Evolutionary conservation across 2,797 vertebrate species (phyloP).

Genomic region (Poeciliopsis infans): DNA sequence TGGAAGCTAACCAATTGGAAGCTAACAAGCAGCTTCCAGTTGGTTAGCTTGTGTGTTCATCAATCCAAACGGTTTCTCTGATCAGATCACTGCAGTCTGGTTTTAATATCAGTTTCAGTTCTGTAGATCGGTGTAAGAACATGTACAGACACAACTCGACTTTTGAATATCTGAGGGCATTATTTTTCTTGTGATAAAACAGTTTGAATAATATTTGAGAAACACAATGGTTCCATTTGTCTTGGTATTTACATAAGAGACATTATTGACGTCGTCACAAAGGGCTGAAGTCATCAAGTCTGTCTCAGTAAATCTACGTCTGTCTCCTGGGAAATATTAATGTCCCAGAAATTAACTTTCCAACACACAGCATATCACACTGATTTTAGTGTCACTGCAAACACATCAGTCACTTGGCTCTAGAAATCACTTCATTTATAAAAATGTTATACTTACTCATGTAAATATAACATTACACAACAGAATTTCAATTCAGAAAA

Average conservation of each 20-base stretch:
- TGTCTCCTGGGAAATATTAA: not conserved
- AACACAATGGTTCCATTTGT: not conserved
- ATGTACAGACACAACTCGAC: no score
- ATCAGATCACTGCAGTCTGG: no score
- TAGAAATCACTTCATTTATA: not conserved
- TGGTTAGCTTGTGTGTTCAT: no score
- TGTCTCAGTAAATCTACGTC: not conserved
- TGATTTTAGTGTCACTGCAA: not conserved
- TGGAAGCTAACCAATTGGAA: not conserved
- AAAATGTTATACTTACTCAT: not conserved
- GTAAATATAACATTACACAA: not conserved
- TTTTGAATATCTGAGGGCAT: no score
- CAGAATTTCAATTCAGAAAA: not conserved
- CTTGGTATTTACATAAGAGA: not conserved
- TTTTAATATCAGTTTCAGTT: no score
- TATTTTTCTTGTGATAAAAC: no score
- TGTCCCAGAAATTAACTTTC: not conserved
- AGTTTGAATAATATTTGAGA: not conserved
- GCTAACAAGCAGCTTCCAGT: not conserved
- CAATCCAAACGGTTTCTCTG: no score
- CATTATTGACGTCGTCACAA: not conserved
- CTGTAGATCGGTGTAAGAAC: no score
- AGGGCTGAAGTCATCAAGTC: not conserved
- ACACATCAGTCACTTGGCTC: not conserved
- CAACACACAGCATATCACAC: not conserved